phyloP scores from a whole-genome alignment of 1,140 invertebrate species.

The Bacillus rossius region DNA sequence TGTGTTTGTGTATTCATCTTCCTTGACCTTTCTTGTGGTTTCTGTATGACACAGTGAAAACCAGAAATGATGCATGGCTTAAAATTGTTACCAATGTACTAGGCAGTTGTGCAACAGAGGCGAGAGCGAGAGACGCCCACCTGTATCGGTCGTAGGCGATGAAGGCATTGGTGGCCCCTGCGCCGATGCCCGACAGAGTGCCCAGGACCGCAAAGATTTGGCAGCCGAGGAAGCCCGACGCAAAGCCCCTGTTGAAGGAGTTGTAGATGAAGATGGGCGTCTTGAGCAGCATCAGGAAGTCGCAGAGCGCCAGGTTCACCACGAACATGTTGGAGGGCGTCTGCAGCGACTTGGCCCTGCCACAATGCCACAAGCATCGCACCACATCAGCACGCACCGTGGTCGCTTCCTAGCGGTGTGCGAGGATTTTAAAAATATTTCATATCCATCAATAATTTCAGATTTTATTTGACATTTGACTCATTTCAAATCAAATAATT shows the following conservation, averaged over 20 bases:
- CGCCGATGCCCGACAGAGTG: conserved; percentile 71
- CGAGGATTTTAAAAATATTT: no score
- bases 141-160: conserved; percentile 68
- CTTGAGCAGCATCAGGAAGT: conserved; percentile 85
- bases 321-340: conserved; percentile 90
- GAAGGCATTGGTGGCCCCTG: conserved; percentile 70
- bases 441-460: background rate
- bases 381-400: conserved; percentile 6
- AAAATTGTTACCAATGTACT: no score
- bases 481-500: no score
- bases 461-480: background rate
- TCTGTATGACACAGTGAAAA: no score
- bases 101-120: no score
- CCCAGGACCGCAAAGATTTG: conserved; percentile 73
- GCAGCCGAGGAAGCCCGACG: conserved; percentile 63
- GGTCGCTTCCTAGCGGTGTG: no score
- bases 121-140: no score
- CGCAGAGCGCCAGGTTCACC: conserved; percentile 78
- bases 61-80: no score
- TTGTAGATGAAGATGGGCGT: conserved; percentile 85
- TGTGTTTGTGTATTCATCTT: no score
- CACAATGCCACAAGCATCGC: conserved; percentile 33
- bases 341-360: conserved; percentile 71
- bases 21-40: no score
- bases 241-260: conserved; percentile 71